A percentile compares a stretch with the other conserved stretches of the same genome.
These are phyloP conservation scores for Drosophila rufa DNA, from an alignment of 1,140 invertebrate species.

Conservation along the genomic window DNA sequence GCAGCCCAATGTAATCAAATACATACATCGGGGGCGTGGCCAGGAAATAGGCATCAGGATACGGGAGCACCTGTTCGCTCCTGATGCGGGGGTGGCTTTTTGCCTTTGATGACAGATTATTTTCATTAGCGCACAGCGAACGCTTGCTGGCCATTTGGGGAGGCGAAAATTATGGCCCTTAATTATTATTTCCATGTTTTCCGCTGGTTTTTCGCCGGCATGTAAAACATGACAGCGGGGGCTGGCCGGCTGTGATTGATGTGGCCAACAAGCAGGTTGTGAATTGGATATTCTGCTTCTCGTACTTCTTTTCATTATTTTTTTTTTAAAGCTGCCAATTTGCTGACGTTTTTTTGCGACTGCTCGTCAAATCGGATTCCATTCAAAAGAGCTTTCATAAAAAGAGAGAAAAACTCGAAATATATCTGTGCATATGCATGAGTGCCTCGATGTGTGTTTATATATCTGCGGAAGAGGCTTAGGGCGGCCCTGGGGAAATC, in stretches of 20 bases:
- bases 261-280: slow-evolving; percentile 49
- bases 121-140: slow-evolving; percentile 69
- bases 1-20: slow-evolving; percentile 57
- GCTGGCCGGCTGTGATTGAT: slow-evolving; percentile 50
- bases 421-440: slow-evolving; percentile 73
- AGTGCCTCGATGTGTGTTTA: slow-evolving; percentile 39
- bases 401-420: slow-evolving; percentile 31
- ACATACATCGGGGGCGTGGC: slow-evolving; percentile 15
- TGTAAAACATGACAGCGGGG: slow-evolving; percentile 53
- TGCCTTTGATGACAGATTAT: slow-evolving; percentile 84
- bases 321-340: slow-evolving; percentile 63
- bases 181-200: slow-evolving; percentile 74
- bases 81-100: slow-evolving; percentile 28
- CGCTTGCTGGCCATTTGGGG: slow-evolving; percentile 27
- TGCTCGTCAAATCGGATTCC: slow-evolving; percentile 72
- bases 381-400: slow-evolving; percentile 60
- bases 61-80: slow-evolving; percentile 58
- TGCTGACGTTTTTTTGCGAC: slow-evolving; percentile 62
- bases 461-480: slow-evolving; percentile 77
- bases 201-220: slow-evolving; percentile 23
- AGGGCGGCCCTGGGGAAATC: slow-evolving; percentile 79
- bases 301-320: slow-evolving; percentile 14
- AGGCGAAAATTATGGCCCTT: slow-evolving; percentile 61
- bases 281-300: slow-evolving; percentile 27
- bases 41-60: slow-evolving; percentile 8